These are phyloP conservation scores for Chrysolina haemoptera DNA, from an alignment of 2,888 invertebrate genomes.

Conservation along the genomic window DNA sequence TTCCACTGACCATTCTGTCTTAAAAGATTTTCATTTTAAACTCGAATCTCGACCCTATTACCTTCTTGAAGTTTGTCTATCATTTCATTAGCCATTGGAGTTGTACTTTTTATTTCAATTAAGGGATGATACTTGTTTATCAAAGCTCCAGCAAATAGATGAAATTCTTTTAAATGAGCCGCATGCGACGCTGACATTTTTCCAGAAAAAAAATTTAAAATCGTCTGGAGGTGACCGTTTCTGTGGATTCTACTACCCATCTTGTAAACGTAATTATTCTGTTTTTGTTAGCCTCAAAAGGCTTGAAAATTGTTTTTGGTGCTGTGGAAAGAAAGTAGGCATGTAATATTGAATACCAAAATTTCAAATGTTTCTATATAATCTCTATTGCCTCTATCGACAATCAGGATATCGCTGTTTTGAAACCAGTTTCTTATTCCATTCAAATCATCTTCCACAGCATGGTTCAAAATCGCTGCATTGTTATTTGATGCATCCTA, in stretches of 20 bases:
- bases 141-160: no score
- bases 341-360: not conserved
- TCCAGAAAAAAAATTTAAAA: no score
- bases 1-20: no score
- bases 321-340: not conserved
- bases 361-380: not conserved
- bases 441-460: not conserved
- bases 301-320: not conserved
- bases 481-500: not conserved
- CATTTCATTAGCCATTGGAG: no score
- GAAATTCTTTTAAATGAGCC: no score
- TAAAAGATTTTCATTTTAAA: no score
- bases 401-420: not conserved
- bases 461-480: not conserved
- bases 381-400: not conserved
- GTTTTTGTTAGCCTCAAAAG: not conserved
- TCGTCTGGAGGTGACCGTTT: constrained; percentile 18
- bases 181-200: no score
- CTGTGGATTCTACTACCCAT: not conserved
- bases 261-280: not conserved
- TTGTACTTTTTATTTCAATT: no score
- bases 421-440: not conserved
- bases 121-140: no score
- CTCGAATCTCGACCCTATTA: no score
- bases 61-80: no score